These are phyloP conservation scores for Andrena flavipes DNA, from an alignment of 2,888 invertebrate genomes.

Conservation along the genomic window DNA sequence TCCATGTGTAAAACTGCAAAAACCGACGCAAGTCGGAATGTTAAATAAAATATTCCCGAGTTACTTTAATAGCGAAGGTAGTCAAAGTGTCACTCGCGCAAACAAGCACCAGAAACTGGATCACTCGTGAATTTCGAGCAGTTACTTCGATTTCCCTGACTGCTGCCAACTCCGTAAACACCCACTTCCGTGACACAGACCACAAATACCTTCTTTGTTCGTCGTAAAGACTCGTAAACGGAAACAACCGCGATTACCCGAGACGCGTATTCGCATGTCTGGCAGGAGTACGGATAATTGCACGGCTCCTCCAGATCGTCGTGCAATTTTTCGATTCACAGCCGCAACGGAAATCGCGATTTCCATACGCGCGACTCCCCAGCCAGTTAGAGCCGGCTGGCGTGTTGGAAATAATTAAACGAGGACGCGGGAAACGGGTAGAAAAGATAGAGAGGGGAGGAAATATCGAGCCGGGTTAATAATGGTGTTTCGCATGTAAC, in stretches of 20 bases:
- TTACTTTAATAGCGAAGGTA: too few species aligned
- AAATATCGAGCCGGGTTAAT: constrained; percentile 48
- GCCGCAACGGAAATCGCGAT: constrained; percentile 46
- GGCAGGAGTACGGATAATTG: constrained; percentile 75
- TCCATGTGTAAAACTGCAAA: too few species aligned
- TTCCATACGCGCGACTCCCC: constrained; percentile 34
- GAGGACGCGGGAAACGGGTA: constrained; percentile 16
- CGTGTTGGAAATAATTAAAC: constrained; percentile 59
- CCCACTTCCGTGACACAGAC: neutral
- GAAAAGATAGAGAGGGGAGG: constrained; percentile 15
- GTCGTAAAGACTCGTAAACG: constrained; percentile 15
- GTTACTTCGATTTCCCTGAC: neutral
- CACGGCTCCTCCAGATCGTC: constrained; percentile 58
- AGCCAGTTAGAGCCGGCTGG: constrained; percentile 8
- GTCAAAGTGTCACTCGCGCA: neutral
- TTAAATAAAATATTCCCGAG: too few species aligned
- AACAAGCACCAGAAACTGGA: neutral
- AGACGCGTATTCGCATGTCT: constrained; percentile 67
- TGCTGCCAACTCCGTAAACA: neutral
- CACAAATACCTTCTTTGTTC: constrained; percentile 4
- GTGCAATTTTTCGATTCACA: constrained; percentile 46
- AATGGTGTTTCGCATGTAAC: constrained; percentile 35
- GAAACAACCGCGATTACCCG: constrained; percentile 10
- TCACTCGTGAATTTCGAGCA: neutral
- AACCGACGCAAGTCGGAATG: too few species aligned